phyloP scores from a whole-genome alignment of 2,797 vertebrate species.

The Bradypodion pumilum region DNA sequence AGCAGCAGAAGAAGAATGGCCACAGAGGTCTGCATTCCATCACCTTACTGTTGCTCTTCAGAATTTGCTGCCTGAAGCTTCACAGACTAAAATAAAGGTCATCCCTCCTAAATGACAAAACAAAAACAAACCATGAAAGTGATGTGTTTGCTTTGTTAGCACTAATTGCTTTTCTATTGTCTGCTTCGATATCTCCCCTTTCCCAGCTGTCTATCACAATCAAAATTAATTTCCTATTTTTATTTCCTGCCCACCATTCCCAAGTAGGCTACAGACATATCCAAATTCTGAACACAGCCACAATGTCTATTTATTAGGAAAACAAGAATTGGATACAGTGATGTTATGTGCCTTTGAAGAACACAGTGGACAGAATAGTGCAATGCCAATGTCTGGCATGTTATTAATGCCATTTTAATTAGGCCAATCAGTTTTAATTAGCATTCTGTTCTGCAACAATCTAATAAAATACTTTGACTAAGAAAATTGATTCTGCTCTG shows the following conservation, averaged over 20 bases:
- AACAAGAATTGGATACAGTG: conserved; percentile 8
- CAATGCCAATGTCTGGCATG: conserved; percentile 54
- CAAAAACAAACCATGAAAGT: background rate
- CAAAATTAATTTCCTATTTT: conserved; percentile 27
- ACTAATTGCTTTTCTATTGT: conserved; percentile 27
- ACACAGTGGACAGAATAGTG: conserved; percentile 5
- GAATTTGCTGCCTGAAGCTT: background rate
- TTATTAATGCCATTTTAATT: conserved; percentile 78
- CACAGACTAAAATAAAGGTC: background rate
- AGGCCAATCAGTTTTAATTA: conserved; percentile 80
- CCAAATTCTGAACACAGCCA: rapidly evolving
- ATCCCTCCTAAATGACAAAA: background rate
- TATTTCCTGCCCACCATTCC: background rate
- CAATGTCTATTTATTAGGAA: background rate
- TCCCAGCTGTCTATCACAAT: background rate
- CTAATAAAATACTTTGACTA: conserved; percentile 72
- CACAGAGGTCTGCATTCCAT: background rate
- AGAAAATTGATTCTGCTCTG: conserved; percentile 73
- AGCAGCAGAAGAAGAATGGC: too few species aligned
- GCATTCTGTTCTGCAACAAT: conserved; percentile 70
- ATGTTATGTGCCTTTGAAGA: background rate
- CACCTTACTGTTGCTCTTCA: background rate
- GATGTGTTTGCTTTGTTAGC: background rate
- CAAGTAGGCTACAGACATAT: background rate
- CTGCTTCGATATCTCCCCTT: background rate